phyloP scores from a whole-genome alignment of 1,140 invertebrate species.

The Trichonephila clavata region DNA sequence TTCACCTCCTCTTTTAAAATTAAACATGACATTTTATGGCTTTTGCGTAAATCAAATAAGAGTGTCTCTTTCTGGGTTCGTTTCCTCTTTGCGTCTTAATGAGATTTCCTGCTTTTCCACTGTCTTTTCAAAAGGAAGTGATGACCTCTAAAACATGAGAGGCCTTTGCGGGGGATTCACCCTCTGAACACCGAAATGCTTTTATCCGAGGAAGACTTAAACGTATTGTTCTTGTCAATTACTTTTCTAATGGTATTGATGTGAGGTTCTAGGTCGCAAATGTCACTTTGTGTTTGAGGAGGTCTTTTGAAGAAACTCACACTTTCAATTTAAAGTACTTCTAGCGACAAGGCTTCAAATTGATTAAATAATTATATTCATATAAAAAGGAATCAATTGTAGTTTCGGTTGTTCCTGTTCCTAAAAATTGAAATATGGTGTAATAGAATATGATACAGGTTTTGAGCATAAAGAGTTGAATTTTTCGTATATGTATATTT shows the following conservation, averaged over 20 bases:
- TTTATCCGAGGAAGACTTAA: background rate
- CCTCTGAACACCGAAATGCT: background rate
- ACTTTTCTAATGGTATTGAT: background rate
- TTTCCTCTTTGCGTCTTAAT: background rate
- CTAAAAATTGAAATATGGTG: no score
- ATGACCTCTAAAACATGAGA: slow-evolving; percentile 11
- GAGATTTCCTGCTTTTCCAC: slow-evolving; percentile 11
- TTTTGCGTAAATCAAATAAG: slow-evolving; percentile 1
- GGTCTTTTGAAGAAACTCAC: no score
- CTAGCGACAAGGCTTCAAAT: no score
- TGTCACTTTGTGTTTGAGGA: no score
- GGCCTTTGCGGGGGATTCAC: background rate
- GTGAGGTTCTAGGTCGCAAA: background rate
- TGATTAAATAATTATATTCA: no score
- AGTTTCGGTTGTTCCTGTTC: no score
- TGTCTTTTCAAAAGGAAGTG: background rate
- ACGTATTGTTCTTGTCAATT: background rate
- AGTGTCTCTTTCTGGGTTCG: background rate
- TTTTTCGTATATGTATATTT: no score
- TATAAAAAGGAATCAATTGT: no score
- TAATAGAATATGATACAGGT: no score
- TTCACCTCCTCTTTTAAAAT: background rate
- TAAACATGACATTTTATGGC: background rate
- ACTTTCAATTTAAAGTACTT: no score
- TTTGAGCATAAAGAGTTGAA: no score